Conservation (phyloP, 2,113 vertebrate species). For the Propithecus coquereli region DNA sequence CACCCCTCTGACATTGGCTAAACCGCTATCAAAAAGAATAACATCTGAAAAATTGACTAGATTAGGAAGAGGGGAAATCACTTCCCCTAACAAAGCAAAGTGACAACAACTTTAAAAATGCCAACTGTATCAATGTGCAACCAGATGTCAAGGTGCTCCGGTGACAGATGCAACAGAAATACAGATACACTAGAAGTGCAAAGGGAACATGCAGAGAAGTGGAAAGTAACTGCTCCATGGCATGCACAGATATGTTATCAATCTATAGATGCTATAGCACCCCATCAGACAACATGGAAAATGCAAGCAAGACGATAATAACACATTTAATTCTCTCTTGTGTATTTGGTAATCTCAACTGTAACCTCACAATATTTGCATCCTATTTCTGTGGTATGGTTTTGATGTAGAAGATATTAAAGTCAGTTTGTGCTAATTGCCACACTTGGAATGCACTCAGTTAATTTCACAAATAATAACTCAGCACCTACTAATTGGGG, state of each 20-base stretch:
- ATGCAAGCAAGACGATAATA: not conserved
- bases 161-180: conserved; percentile 32
- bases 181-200: not conserved
- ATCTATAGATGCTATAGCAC: not conserved
- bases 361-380: not conserved
- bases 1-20: not conserved
- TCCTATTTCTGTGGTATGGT: not conserved
- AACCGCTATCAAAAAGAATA: not conserved
- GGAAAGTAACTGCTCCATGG: not conserved
- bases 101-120: not conserved
- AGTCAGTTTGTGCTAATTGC: conserved; percentile 18
- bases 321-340: not conserved
- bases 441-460: not conserved
- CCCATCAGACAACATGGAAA: not conserved
- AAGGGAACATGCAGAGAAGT: not conserved
- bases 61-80: not conserved
- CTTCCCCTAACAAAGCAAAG: not conserved
- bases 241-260: not conserved
- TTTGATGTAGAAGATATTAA: conserved; percentile 9
- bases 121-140: not conserved
- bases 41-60: not conserved
- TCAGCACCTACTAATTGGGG: not conserved
- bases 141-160: conserved; percentile 33
- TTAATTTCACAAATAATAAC: conserved; percentile 49
- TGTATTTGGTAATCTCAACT: not conserved